Base-by-base conservation (phyloP, 2,888 invertebrate genomes). In the Drosophila flavopinicola region DNA sequence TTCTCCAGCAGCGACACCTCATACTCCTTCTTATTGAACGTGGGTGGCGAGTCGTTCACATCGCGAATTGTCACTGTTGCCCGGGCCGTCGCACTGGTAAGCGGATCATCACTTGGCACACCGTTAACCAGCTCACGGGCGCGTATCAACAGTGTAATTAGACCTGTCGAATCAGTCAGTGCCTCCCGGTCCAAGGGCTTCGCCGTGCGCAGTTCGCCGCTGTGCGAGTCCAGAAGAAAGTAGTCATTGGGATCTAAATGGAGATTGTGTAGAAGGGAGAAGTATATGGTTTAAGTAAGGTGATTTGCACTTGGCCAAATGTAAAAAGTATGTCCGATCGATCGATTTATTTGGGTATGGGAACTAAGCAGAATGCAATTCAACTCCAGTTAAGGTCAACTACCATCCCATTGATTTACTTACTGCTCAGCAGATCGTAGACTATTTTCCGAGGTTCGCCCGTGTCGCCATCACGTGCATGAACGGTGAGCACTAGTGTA, bases 11-110 rank as follows among this genome's bases (percentile, higher is more conserved):
- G 94, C 66, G 94, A 94, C 10, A 96, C 95, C 75, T 93, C 93
- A 91, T 96, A 97, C 89, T 97, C 97, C 39, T 95, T 93, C 38
- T 93, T 93, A 91, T 96, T 96, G 91, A 97, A 97, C 38, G 93
- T 92, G 0, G 97, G 97, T 0, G 96, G 95, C 74, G 96, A 96
- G 88, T 97, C 97, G 90, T 97, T 97, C 0, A 97, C 96, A 89
- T 97, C 97, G 78, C 94, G 94, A 75, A 97, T 95, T 33, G 96
- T 96, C 47, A 98, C 94, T 0, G 95, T 95, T 7, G 95, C 95
- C 53, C 95, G 94, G 1, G 96, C 94, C 1, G 93, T 92, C 0
- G 95, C 93, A 1, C 94, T 93, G 0, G 96, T 95, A 48, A 94
- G 90, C 2, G 94, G 92, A 67, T 95, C 95, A 75, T 94, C 93